Percentiles rank a stretch among this genome's conserved stretches.
Evolutionary conservation across 2,113 vertebrate genomes (phyloP).

Genomic region (Acanthisitta chloris): DNA sequence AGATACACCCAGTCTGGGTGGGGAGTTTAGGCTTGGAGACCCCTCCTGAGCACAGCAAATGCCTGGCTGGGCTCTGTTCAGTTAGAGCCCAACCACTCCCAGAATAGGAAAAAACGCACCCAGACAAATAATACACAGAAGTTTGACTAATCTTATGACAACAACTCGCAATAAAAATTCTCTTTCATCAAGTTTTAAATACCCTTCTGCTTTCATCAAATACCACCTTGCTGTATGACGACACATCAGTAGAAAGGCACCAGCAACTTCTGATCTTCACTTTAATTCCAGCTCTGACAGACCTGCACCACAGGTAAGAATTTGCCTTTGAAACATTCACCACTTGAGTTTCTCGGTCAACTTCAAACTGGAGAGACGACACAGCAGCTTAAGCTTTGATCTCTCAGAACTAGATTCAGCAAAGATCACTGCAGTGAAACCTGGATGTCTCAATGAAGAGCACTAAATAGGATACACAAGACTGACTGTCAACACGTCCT

Average conservation of each 20-base stretch:
- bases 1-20: neutral
- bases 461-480: neutral
- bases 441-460: neutral
- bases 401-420: neutral
- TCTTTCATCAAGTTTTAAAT: slow-evolving; percentile 26
- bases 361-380: slow-evolving; percentile 8
- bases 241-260: neutral
- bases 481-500: neutral
- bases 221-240: neutral
- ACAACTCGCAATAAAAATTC: slow-evolving; percentile 17
- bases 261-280: neutral
- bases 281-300: slow-evolving; percentile 29
- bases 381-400: slow-evolving; percentile 39
- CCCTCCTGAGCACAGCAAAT: neutral
- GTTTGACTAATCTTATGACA: neutral
- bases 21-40: neutral
- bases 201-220: slow-evolving; percentile 1
- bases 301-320: neutral
- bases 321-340: slow-evolving; percentile 28
- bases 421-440: neutral
- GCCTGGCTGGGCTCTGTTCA: neutral
- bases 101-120: neutral
- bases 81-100: neutral
- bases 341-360: neutral
- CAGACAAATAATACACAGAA: neutral